phyloP scores from a whole-genome alignment of 2,797 vertebrate species.

The Poliocrania exsul region DNA sequence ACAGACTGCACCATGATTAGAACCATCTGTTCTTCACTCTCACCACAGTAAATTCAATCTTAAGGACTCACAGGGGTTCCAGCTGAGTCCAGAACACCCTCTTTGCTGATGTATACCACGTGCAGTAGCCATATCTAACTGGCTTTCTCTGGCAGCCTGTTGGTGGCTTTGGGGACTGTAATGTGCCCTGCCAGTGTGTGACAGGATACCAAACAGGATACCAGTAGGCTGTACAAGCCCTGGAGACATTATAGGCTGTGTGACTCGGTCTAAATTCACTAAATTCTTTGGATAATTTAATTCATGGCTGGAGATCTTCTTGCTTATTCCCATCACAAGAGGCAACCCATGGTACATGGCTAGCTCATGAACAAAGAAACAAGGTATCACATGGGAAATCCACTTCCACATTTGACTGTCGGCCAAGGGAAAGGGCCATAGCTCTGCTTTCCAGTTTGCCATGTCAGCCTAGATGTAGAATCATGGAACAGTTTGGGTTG shows the following conservation, averaged over 20 bases:
- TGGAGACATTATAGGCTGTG: background rate
- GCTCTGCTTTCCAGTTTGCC: background rate
- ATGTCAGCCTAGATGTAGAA: background rate
- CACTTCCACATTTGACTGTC: fast-evolving
- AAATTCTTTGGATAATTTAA: background rate
- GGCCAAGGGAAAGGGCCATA: background rate
- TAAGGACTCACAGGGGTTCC: background rate
- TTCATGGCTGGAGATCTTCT: background rate
- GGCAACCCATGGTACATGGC: fast-evolving
- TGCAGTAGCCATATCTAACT: background rate
- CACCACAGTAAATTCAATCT: background rate
- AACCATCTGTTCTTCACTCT: slow-evolving; percentile 27
- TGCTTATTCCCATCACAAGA: background rate
- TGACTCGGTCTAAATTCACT: background rate
- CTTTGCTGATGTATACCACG: background rate
- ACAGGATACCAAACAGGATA: background rate
- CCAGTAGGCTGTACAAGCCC: background rate
- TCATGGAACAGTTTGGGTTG: background rate
- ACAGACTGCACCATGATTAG: background rate
- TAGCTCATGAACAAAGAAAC: background rate
- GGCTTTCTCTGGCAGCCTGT: background rate
- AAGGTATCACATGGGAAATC: background rate
- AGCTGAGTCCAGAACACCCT: background rate
- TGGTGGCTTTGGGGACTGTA: background rate
- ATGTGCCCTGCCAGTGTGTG: background rate